Base-by-base conservation (phyloP, 2,113 vertebrate species). In the Malurus melanocephalus region DNA sequence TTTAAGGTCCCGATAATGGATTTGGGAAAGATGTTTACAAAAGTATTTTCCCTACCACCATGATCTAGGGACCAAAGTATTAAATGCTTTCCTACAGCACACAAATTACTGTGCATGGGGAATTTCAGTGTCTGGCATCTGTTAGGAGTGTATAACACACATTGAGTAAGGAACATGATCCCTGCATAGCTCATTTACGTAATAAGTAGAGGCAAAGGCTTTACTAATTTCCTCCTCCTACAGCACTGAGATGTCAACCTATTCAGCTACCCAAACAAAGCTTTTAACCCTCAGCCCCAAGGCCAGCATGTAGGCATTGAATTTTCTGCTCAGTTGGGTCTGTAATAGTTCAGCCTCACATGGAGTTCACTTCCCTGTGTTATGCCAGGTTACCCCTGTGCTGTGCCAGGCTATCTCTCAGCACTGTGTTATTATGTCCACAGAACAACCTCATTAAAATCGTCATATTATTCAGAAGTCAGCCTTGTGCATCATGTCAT, bases 111-210 rank as follows among this genome's bases (percentile, higher is more conserved):
- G 61, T 28, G 22, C 49, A 5, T 4, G 23, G 46, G 57, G 46
- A 81, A 72, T 93, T 88, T 84, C 42, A 22, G 46, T 79, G 28
- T 79, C 78, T 89, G 87, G 75, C 79, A 73, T 89, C 53, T 85
- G 87, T 85, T 77, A 88, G 60, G 49, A 80, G 13, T 45, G 49
- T 48, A 68, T 74, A 82, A 46, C 24, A 38, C 13, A 32, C 40
- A 21, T 0, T 6, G 22, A 80, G 35, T 26, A 80, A 67, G 61
- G 45, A 74, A 88, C 40, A 11, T 71, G 52, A 71, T 80, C 76
- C 65, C 68, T 60, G 65, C 56, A 42, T 45, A 93, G 24, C 7
- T 91, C 86, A 60, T 71, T 88, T 91, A 71, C 62, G 64, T 66
- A 69, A 33, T 17, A 77, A 91, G 45, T 43, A 73, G 42, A 85